These are phyloP conservation scores for Acrobasis suavella DNA, from an alignment of 2,888 invertebrate genomes.

Conservation along the genomic window DNA sequence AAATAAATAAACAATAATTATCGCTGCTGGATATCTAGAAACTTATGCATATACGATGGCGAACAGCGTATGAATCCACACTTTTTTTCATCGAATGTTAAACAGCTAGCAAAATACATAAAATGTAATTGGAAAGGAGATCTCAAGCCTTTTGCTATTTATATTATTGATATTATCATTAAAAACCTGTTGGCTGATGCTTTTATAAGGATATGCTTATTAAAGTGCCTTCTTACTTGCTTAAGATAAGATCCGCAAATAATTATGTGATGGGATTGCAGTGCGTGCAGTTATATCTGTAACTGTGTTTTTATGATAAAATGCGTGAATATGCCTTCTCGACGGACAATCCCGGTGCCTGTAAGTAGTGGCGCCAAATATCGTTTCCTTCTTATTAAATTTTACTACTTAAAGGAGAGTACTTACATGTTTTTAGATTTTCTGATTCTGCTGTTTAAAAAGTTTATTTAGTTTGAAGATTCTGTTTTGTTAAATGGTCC, in stretches of 20 bases:
- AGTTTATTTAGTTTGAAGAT: too few species aligned
- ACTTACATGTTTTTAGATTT: background rate
- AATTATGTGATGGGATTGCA: constrained; percentile 16
- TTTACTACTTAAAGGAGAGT: background rate
- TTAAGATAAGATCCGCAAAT: constrained; percentile 21
- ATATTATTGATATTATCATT: constrained; percentile 22
- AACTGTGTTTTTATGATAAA: constrained; percentile 3
- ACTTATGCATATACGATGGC: constrained; percentile 1
- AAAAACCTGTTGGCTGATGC: constrained; percentile 16
- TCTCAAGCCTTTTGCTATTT: constrained; percentile 15
- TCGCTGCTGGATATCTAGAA: constrained; percentile 10
- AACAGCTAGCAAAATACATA: constrained; percentile 19
- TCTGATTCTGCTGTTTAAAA: background rate
- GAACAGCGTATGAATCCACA: constrained; percentile 13
- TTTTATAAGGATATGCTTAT: constrained; percentile 18
- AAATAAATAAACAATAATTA: constrained; percentile 13
- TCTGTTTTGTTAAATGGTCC: too few species aligned
- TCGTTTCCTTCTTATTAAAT: background rate
- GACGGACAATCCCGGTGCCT: constrained; percentile 2
- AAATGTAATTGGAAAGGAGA: constrained; percentile 22
- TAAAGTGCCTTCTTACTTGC: constrained; percentile 11
- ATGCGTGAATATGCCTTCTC: background rate
- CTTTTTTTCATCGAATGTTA: constrained; percentile 19
- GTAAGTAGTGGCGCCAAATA: constrained; percentile 8
- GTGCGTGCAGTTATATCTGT: constrained; percentile 4